Conservation (phyloP, 2,888 invertebrate species). For the Apotomis capreana region DNA sequence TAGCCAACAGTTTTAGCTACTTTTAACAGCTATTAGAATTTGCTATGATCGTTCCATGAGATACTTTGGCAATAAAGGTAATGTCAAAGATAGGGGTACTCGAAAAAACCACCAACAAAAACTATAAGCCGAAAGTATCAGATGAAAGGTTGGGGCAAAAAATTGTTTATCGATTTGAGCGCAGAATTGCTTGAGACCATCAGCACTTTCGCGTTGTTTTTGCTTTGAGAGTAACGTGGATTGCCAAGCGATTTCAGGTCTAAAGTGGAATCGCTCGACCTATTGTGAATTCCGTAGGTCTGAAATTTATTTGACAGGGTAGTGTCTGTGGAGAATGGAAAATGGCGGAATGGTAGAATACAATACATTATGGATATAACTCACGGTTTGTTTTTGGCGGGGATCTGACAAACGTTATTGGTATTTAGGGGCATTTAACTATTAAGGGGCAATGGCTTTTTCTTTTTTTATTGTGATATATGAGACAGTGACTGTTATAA, state of each 20-base stretch:
- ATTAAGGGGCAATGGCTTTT: conserved; percentile 72
- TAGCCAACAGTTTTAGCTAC: conserved; percentile 62
- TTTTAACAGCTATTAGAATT: conserved; percentile 76
- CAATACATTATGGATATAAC: conserved; percentile 79
- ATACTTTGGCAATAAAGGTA: conserved; percentile 76
- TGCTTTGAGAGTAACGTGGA: conserved; percentile 57
- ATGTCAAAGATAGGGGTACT: conserved; percentile 76
- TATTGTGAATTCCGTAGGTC: conserved; percentile 80
- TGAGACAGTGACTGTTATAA: conserved; percentile 66
- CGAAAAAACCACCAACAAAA: conserved; percentile 78
- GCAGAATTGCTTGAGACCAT: conserved; percentile 65
- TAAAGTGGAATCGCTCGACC: conserved; percentile 69
- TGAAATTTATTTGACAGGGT: conserved; percentile 83
- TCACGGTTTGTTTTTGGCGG: conserved; percentile 83
- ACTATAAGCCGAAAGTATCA: conserved; percentile 71
- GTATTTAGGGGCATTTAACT: conserved; percentile 79
- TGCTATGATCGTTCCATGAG: conserved; percentile 71
- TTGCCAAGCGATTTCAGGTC: conserved; percentile 72
- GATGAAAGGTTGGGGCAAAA: conserved; percentile 74
- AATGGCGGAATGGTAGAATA: conserved; percentile 81
- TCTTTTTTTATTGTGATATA: conserved; percentile 65
- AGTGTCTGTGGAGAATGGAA: conserved; percentile 83
- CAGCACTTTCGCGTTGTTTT: conserved; percentile 56
- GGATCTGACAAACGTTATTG: conserved; percentile 82
- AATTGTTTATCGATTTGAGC: conserved; percentile 61